Base-by-base conservation (phyloP, 2,888 invertebrate genomes). In the Erpobdella octoculata region DNA sequence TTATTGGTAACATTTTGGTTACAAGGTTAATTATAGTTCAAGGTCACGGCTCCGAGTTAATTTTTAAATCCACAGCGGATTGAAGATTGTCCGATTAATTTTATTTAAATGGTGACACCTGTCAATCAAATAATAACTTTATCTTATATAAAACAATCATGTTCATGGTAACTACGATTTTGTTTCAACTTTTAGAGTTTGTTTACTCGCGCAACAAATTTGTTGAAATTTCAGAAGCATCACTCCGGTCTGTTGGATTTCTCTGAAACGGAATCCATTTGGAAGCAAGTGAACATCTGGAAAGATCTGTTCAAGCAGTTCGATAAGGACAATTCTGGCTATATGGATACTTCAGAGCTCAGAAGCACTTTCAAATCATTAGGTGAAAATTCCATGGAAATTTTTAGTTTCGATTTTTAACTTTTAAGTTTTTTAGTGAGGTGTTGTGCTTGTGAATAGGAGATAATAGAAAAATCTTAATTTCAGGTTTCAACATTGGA, bases 281-380 rank as follows among this genome's bases (percentile, higher is more conserved):
- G 73, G 73, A 38, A 28, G n/a, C 71, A 73, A 31, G 18, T 73
- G 28, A 68, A 41, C 21, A 66, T 59, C 4, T 73, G 73, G 73
- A 37, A 31, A 35, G 73, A 66, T 25, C 38, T 71, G 12, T 96
- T 94, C 86, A 89, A 89, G 70, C 85, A 90, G 37, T 92, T 91
- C 82, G 94, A 94, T 83, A 87, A 86, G 46, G 90, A 91, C 77
- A 87, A 88, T 21, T 88, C 90, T 12, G 91, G 91, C 70, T 87
- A 88, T 4, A 87, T 95, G 72, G 91, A 89, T 72, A 89, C 91
- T 0, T 89, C 90, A 77, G 89, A 91, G 81, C 85, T 96, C 35
- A 87, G 92, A 46, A 88, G 91, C 61, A 76, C 80, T 74, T 80
- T 81, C 74, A 76, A 74, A 70, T 77, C 78, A 38, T 74, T 81